Evolutionary conservation across 1,140 invertebrate species (phyloP), one percentile per base, ranked within the genome.

Genomic region (Ips typographus): DNA sequence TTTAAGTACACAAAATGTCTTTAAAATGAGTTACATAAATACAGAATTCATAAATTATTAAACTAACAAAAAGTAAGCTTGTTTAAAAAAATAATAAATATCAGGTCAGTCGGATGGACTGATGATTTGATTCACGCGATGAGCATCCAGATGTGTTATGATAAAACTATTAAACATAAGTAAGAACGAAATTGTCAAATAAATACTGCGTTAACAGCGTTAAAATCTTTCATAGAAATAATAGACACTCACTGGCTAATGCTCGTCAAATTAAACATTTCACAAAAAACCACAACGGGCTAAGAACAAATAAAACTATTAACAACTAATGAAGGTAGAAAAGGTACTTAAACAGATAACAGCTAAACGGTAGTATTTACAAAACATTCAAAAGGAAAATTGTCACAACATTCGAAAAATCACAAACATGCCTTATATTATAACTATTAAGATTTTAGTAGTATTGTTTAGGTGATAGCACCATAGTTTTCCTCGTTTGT

Each of bases 301-400:
- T 22, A 22, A 22, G 22, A 22, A 22, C 22, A 22, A 22, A 22
- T 22, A 22, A 22, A 49, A 49, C 44, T 49, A 55, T 55, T 55
- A 55, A 55, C 52, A 55, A 55, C 61, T 60, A 72, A 65, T 69
- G 52, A 67, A 56, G 65, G 64, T 71, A 71, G 61, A 70, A 74
- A 73, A 78, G 75, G 75, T 78, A 78, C 77, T 77, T 76, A 69
- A 69, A 57, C 40, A 64, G 42, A 70, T 40, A 60, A 60, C 7
- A 42, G n/a, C 47, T 68, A 68, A 60, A 49, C 3, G 5, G 51
- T 38, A n/a, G 38, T 68, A 68, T 68, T 49, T 68, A 68, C 66
- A 68, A 61, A 6, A 41, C 66, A 68, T 60, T 52, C 39, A 51
- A 52, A 47, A n/a, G 44, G n/a, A 47, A 47, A 47, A 47, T 6